A percentile compares a stretch with the other conserved stretches of the same genome.
These are phyloP conservation scores for Anthophora plumipes DNA, from an alignment of 2,888 invertebrate genomes.

Conservation along the genomic window DNA sequence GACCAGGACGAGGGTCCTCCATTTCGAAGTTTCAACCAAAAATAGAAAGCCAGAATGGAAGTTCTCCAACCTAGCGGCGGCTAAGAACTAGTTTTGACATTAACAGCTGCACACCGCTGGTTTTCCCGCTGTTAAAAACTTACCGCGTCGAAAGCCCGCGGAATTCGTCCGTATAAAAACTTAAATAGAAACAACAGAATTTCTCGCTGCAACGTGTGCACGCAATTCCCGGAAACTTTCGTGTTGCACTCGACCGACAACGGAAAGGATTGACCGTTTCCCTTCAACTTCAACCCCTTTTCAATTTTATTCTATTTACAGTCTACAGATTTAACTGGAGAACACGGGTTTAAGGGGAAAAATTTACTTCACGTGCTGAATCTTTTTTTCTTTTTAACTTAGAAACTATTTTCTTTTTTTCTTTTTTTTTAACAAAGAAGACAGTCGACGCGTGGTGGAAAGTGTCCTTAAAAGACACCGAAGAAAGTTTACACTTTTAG, in stretches of 20 bases:
- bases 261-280: neutral
- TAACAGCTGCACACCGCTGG: conserved; percentile 18
- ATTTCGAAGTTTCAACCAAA: conserved; percentile 25
- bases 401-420: too few species aligned
- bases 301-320: neutral
- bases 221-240: neutral
- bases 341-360: too few species aligned
- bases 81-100: conserved; percentile 37
- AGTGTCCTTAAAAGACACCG: too few species aligned
- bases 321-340: too few species aligned
- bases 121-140: conserved; percentile 9
- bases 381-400: too few species aligned
- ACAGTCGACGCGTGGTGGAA: too few species aligned
- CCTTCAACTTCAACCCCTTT: too few species aligned
- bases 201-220: conserved; percentile 9
- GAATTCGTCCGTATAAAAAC: conserved; percentile 15
- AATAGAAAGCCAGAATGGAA: conserved; percentile 10
- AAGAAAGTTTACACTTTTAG: too few species aligned
- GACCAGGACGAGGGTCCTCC: neutral
- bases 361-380: too few species aligned
- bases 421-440: too few species aligned
- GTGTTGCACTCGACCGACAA: neutral
- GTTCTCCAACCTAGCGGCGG: neutral
- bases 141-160: conserved; percentile 2
- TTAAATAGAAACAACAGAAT: conserved; percentile 22